phyloP scores from a whole-genome alignment of 2,113 vertebrate species.

The Phaethornis superciliosus region DNA sequence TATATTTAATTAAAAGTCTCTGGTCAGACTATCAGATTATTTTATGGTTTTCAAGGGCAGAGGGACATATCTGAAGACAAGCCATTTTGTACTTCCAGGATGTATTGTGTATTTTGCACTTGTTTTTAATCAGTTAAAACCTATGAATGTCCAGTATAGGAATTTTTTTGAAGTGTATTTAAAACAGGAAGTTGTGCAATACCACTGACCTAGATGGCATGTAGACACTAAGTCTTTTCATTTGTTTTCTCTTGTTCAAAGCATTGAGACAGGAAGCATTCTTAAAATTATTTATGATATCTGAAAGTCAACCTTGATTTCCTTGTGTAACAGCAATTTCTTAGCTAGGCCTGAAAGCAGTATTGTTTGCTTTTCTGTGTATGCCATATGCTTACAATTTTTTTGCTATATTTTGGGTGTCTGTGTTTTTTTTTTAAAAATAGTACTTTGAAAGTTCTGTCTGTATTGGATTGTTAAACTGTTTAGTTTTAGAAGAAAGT shows the following conservation, averaged over 20 bases:
- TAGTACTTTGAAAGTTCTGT: not conserved
- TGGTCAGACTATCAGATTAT: not conserved
- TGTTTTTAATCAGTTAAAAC: slow-evolving; percentile 37
- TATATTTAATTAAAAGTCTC: not conserved
- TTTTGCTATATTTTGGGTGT: not conserved
- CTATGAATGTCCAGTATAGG: not conserved
- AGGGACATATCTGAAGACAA: not conserved
- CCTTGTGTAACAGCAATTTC: not conserved
- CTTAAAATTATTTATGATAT: slow-evolving; percentile 55
- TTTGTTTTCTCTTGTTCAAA: slow-evolving; percentile 42
- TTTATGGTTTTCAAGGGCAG: not conserved
- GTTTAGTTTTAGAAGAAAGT: not conserved
- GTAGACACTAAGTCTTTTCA: not conserved
- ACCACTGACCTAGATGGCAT: not conserved
- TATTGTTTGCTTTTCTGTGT: not conserved
- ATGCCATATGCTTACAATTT: not conserved
- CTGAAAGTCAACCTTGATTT: slow-evolving; percentile 47
- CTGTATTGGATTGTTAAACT: not conserved
- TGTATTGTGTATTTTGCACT: not conserved
- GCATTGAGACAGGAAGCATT: slow-evolving; percentile 30
- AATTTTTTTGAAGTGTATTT: slow-evolving; percentile 57
- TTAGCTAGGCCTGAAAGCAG: not conserved
- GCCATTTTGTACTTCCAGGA: not conserved
- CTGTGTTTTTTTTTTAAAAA: not conserved
- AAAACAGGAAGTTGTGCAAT: slow-evolving; percentile 19